Evolutionary conservation across 2,797 vertebrate species (phyloP).

Genomic region (Dryobates pubescens): DNA sequence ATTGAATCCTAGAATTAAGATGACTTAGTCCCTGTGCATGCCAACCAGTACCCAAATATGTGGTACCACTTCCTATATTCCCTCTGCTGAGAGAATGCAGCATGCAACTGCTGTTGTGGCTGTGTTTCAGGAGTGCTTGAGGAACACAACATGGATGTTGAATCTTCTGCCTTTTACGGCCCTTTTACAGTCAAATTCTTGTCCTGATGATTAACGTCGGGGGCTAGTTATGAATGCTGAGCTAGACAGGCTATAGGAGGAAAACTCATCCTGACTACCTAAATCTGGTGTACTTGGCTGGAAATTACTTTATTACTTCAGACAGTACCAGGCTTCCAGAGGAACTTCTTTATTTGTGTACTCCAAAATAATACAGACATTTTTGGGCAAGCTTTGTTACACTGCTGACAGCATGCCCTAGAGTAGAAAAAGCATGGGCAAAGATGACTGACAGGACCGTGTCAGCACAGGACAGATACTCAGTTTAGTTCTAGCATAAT

Average conservation of each 20-base stretch:
- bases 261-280: background rate
- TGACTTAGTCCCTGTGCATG: background rate
- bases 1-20: background rate
- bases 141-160: background rate
- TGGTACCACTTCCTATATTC: background rate
- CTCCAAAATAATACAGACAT: background rate
- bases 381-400: background rate
- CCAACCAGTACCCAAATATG: fast-evolving
- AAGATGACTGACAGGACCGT: background rate
- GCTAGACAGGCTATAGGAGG: fast-evolving
- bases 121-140: background rate
- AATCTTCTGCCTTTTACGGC: background rate
- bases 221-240: background rate
- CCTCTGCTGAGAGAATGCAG: background rate
- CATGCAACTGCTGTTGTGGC: background rate
- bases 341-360: background rate
- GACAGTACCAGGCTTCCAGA: background rate
- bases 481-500: background rate
- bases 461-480: background rate
- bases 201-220: fast-evolving
- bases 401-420: background rate
- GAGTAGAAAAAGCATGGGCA: background rate
- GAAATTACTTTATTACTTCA: background rate
- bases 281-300: background rate
- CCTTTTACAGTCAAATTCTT: background rate